These are phyloP conservation scores for Rhynchomys soricoides DNA, from an alignment of 2,113 vertebrate genomes.

Conservation along the genomic window DNA sequence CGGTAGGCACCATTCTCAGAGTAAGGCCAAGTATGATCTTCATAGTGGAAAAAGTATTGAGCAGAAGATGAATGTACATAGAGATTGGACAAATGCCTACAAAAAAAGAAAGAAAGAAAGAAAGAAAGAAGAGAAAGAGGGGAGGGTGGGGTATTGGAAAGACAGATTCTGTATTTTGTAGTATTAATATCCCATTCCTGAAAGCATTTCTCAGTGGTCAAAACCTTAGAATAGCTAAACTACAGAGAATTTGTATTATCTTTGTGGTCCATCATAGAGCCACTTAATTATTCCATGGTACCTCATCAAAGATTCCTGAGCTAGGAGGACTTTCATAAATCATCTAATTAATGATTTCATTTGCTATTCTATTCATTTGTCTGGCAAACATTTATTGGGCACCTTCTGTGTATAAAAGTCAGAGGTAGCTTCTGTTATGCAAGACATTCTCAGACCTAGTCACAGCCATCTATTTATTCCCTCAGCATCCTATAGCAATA, in stretches of 20 bases:
- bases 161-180: not conserved
- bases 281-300: not conserved
- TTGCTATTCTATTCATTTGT: not conserved
- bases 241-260: not conserved
- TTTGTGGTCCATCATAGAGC: not conserved
- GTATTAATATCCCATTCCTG: not conserved
- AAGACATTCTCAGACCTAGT: not conserved
- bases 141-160: not conserved
- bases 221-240: not conserved
- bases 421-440: not conserved
- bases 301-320: not conserved
- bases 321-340: not conserved
- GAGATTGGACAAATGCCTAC: not conserved
- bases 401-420: not conserved
- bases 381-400: not conserved
- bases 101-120: not conserved
- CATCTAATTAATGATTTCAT: not conserved
- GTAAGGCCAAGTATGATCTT: not conserved
- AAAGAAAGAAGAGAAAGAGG: not conserved
- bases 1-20: not conserved
- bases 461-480: no score
- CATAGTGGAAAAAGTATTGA: not conserved
- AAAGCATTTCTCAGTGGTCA: not conserved
- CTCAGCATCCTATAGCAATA: not conserved
- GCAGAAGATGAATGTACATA: not conserved